Evolutionary conservation across 2,113 vertebrate species (phyloP).

Genomic region (Motacilla tschutschensis): DNA sequence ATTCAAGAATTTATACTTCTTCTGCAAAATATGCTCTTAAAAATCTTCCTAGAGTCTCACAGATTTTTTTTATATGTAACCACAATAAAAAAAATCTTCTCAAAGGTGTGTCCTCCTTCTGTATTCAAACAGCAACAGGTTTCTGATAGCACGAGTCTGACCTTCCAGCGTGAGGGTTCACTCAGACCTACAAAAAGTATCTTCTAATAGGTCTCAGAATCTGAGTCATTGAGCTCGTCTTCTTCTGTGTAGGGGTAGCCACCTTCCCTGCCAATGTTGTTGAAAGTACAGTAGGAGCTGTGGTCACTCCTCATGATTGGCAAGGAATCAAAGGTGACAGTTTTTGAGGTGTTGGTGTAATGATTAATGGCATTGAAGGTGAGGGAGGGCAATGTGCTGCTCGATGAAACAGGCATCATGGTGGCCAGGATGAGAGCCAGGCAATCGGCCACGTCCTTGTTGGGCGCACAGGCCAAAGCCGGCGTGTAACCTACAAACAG

Average conservation of each 20-base stretch:
- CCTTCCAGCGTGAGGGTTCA: conserved; percentile 20
- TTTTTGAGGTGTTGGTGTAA: conserved; percentile 94
- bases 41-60: conserved; percentile 63
- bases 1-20: conserved; percentile 67
- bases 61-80: conserved; percentile 27
- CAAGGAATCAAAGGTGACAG: conserved; percentile 91
- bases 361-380: conserved; percentile 94
- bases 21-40: conserved; percentile 75
- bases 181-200: conserved; percentile 4
- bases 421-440: conserved; percentile 96
- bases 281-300: conserved; percentile 93
- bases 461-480: conserved; percentile 95
- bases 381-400: conserved; percentile 81
- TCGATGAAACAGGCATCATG: conserved; percentile 96
- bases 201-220: conserved; percentile 95
- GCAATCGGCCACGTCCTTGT: conserved; percentile 97
- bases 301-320: conserved; percentile 86
- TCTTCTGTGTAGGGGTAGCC: conserved; percentile 85
- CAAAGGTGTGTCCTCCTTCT: conserved; percentile 42
- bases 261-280: conserved; percentile 90
- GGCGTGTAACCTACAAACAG: conserved; percentile 88
- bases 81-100: conserved; percentile 53
- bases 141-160: conserved; percentile 42
- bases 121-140: conserved; percentile 12
- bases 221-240: conserved; percentile 95